A percentile compares a stretch with the other conserved stretches of the same genome.
Evolutionary conservation across 2,888 invertebrate species (phyloP).

Genomic region (Agonopterix alstromeriana): DNA sequence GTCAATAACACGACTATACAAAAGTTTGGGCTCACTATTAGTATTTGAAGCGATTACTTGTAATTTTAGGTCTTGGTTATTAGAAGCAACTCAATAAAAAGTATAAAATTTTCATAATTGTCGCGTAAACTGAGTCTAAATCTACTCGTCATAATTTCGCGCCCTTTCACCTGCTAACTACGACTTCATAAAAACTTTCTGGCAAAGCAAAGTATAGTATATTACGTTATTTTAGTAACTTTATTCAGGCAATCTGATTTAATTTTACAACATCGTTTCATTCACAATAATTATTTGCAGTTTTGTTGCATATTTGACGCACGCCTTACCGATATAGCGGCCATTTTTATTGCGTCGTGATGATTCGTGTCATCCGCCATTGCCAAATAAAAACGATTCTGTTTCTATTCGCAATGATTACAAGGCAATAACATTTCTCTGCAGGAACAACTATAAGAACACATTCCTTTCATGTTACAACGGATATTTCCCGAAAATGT

Average conservation of each 20-base stretch:
- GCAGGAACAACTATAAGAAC: slow-evolving; percentile 37
- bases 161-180: slow-evolving; percentile 61
- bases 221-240: background rate
- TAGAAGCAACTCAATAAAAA: background rate
- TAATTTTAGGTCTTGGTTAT: background rate
- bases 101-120: background rate
- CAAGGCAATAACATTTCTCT: slow-evolving; percentile 40
- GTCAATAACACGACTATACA: slow-evolving; percentile 25
- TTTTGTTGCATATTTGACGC: slow-evolving; percentile 52
- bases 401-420: slow-evolving; percentile 37
- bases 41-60: no score
- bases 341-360: slow-evolving; percentile 76
- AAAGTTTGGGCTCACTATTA: no score
- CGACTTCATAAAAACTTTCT: background rate
- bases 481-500: slow-evolving; percentile 44
- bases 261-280: slow-evolving; percentile 13
- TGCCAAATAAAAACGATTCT: slow-evolving; percentile 54
- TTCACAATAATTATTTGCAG: slow-evolving; percentile 26
- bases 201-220: background rate
- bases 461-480: slow-evolving; percentile 46
- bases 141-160: slow-evolving; percentile 59
- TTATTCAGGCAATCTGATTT: background rate
- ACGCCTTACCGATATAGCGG: slow-evolving; percentile 74
- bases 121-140: slow-evolving; percentile 20
- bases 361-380: slow-evolving; percentile 77